phyloP scores from a whole-genome alignment of 1,140 invertebrate genomes.

The Reticulitermes speratus region DNA sequence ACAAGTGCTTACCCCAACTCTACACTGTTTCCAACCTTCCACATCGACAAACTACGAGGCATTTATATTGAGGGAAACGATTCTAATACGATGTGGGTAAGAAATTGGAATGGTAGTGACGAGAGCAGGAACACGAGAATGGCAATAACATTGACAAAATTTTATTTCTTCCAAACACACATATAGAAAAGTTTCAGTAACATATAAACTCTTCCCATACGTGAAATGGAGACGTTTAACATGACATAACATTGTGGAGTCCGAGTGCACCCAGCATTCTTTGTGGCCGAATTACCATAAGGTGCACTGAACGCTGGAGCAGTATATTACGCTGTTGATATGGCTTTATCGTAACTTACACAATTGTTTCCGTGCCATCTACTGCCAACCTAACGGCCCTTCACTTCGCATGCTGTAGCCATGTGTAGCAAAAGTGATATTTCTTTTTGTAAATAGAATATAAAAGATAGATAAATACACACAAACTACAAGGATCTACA shows the following conservation, averaged over 20 bases:
- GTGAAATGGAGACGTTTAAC: slow-evolving; percentile 10
- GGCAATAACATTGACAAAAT: neutral
- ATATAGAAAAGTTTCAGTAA: slow-evolving; percentile 1
- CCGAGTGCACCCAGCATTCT: neutral
- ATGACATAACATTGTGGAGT: slow-evolving; percentile 1
- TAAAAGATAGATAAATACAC: neutral
- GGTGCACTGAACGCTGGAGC: neutral
- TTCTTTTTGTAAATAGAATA: neutral
- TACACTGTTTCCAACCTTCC: neutral
- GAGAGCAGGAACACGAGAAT: neutral
- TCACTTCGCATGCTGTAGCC: neutral
- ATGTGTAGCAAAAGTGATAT: neutral
- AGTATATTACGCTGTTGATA: neutral
- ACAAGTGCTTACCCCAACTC: neutral
- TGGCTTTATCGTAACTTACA: neutral
- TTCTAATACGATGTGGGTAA: neutral
- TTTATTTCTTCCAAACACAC: neutral
- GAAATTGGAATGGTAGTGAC: neutral
- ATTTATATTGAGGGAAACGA: neutral
- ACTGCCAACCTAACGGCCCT: neutral
- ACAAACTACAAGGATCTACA: neutral
- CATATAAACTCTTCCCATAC: neutral
- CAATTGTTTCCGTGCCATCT: neutral
- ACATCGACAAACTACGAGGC: neutral
- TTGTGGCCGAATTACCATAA: neutral